These are phyloP conservation scores for Sinhomidia bicolor DNA, from an alignment of 2,888 invertebrate genomes.

Conservation along the genomic window DNA sequence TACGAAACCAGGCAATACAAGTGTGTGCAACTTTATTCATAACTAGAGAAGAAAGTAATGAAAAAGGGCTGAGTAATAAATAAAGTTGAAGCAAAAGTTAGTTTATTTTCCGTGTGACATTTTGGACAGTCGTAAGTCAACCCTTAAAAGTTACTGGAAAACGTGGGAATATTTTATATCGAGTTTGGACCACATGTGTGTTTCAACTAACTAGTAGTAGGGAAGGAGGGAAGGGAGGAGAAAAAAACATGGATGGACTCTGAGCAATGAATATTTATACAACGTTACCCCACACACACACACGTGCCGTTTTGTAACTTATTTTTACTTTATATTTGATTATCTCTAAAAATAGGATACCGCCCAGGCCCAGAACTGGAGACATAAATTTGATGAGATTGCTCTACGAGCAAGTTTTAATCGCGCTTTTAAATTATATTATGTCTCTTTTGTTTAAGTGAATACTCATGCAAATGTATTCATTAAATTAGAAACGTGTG, in stretches of 20 bases:
- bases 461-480: no score
- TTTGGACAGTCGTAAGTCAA: conserved; percentile 33
- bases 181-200: background rate
- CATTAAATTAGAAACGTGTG: no score
- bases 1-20: background rate
- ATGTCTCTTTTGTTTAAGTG: no score
- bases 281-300: no score
- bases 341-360: no score
- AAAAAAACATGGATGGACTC: background rate
- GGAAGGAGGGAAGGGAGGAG: background rate
- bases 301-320: no score
- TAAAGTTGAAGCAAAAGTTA: conserved; percentile 26
- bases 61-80: conserved; percentile 38
- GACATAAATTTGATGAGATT: no score
- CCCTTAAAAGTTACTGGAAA: conserved; percentile 9
- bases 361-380: no score
- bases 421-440: no score
- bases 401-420: no score
- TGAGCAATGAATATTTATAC: background rate
- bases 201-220: background rate
- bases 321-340: no score
- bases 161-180: background rate
- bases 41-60: background rate
- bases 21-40: background rate
- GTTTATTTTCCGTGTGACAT: conserved; percentile 43